Evolutionary conservation across 2,888 invertebrate genomes (phyloP), one percentile per base, ranked within the genome.

Genomic region (Hoplodrina ambigua): DNA sequence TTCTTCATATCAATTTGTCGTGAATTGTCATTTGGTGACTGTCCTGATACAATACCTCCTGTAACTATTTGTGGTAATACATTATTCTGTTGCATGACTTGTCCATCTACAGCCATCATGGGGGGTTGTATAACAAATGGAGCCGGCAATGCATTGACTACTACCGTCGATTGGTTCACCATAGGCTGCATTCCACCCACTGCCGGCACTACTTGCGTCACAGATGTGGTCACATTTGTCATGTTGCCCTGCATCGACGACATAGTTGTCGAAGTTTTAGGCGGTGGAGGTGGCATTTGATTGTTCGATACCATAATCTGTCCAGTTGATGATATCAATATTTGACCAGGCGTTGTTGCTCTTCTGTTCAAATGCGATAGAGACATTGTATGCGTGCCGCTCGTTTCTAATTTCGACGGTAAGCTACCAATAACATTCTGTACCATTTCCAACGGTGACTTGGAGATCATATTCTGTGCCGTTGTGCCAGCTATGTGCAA

Each of bases 81-180:
- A 75, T 97, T 94, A 79, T 97, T 97, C 85, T 97, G 97, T 69
- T 97, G 97, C 37, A 97, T 96, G 8, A 96, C 96, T 90, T 97
- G 97, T 0, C 97, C 97, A 81, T 98, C 98, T 83, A 98, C 97
- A 0, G 97, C 97, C 97, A 98, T 97, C 80, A 98, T 97, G 4
- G 97, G 97, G 0, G 98, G 97, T 86, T 98, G 98, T 55, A 98
- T 96, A 8, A 98, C 97, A 82, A 98, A 97, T 0, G 98, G 98
- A 20, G 97, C 96, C 60, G 97, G 97, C 75, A 98, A 93, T 0
- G 98, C 97, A 87, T 98, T 98, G 1, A 98, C 97, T 7, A 98
- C 96, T 0, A 98, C 98, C 0, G 98, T 97, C 41, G 97, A 97
- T 87, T 97, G 98, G 41, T 97, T 97, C 3, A 98, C 96, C 20